These are phyloP conservation scores for Mayetiola destructor DNA, from an alignment of 2,888 invertebrate species.

Conservation along the genomic window DNA sequence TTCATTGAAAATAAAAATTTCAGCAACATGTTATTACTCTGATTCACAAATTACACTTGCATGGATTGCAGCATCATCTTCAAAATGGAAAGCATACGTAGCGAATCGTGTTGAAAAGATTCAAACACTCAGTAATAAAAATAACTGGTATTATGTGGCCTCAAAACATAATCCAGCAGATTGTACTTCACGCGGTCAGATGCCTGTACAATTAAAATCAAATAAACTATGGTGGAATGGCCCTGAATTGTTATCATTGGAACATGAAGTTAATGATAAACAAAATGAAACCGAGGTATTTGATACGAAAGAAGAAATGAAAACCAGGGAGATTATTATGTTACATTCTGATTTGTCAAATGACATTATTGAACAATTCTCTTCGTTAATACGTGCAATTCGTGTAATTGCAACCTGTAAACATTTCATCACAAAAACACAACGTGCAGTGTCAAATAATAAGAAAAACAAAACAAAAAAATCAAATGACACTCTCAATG, in stretches of 20 bases:
- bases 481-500: too few species aligned
- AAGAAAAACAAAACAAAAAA: neutral
- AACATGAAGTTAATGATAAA: too few species aligned
- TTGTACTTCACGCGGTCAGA: constrained; percentile 18
- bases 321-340: neutral
- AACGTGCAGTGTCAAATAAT: neutral
- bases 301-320: neutral
- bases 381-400: neutral
- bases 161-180: constrained; percentile 20
- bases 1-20: neutral
- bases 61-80: constrained; percentile 9
- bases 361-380: neutral
- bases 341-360: neutral
- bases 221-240: constrained; percentile 20
- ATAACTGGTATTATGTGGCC: constrained; percentile 18
- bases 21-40: neutral
- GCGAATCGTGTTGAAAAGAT: constrained; percentile 18
- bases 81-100: constrained; percentile 14
- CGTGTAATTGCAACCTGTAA: neutral
- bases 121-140: constrained; percentile 14
- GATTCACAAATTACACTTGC: constrained; percentile 14
- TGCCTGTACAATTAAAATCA: constrained; percentile 15
- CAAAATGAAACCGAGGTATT: neutral
- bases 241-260: constrained; percentile 16
- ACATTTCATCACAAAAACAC: neutral